Conservation (phyloP, 92 coral and sea anemone species). For the Parazoanthus swiftii region DNA sequence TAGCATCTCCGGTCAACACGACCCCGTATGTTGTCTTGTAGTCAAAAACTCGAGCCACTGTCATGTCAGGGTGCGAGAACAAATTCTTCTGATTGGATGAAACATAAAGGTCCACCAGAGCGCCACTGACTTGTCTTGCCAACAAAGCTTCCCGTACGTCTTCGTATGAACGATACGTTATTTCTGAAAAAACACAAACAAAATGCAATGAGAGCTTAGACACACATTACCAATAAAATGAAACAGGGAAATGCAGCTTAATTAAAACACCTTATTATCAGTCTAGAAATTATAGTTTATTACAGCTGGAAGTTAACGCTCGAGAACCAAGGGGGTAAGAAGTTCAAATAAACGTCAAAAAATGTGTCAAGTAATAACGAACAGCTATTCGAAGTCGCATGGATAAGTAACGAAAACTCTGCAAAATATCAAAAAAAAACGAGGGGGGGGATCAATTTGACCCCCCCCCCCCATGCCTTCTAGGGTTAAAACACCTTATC, state of each 20-base stretch:
- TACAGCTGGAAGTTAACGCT: too few species aligned
- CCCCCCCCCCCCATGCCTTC: too few species aligned
- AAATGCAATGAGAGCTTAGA: neutral
- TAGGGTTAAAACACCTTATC: too few species aligned
- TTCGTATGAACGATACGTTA: slow-evolving; percentile 55
- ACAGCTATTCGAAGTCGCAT: too few species aligned
- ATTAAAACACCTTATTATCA: too few species aligned
- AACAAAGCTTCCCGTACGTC: slow-evolving; percentile 59
- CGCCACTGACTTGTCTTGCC: slow-evolving; percentile 64
- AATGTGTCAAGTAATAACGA: too few species aligned
- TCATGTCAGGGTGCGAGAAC: slow-evolving; percentile 55
- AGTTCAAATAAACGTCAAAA: too few species aligned
- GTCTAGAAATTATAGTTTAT: too few species aligned
- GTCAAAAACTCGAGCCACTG: slow-evolving; percentile 54
- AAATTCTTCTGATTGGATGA: slow-evolving; percentile 57
- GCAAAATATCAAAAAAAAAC: too few species aligned
- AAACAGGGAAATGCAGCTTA: neutral
- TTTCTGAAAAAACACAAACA: slow-evolving; percentile 23
- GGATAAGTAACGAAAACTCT: too few species aligned
- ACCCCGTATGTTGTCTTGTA: slow-evolving; percentile 73
- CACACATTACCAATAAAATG: neutral
- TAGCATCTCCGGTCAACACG: slow-evolving; percentile 60
- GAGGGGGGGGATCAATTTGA: too few species aligned
- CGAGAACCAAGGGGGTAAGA: too few species aligned
- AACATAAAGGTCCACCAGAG: slow-evolving; percentile 72